Base-by-base conservation (phyloP, 2,113 vertebrate genomes). In the Benitochromis conjunctus region DNA sequence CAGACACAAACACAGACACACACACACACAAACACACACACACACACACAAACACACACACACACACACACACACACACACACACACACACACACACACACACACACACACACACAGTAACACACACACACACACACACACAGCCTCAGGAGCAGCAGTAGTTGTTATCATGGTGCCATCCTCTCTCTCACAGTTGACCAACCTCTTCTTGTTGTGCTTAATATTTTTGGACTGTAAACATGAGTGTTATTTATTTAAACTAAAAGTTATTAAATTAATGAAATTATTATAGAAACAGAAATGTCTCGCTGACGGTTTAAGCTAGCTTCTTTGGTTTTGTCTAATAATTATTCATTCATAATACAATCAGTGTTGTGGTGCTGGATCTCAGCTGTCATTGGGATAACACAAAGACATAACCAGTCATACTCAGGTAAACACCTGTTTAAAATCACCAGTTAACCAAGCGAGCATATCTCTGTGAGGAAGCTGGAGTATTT, bases 241-340 rank as follows among this genome's bases (percentile, higher is more conserved):
- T 0, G 64, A 69, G 2, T 43, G 4, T 69, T 5, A 1, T 24
- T 69, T 43, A 6, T 0, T 16, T 7, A n/a, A 24, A 16, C 12
- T 69, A 16, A 43, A n/a, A 14, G 34, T 36, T 36, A 12, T 64
- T n/a, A 64, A 34, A 18, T 16, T 9, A 19, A n/a, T 54, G 7
- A 54, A 19, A 54, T 19, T 9, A 4, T 54, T 54, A 54, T 4
- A 19, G 18, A 16, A 19, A 9, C 51, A 19, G 51, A 4, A 53
- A 41, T 0, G 11, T 14, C 62, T 12, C 31, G 0, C 9, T 38
- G 31, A 38, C 12, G 60, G 10, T 13, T 13, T 66, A 13, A 46
- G 24, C 38, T 71, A 21, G 38, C 5, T 46, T 26, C 38, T 18
- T 0, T 54, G 2, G 7, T 19, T 55, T 55, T 24, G 7, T 54